Evolutionary conservation across 2,888 invertebrate genomes (phyloP).

Genomic region (Apodemia duryi): DNA sequence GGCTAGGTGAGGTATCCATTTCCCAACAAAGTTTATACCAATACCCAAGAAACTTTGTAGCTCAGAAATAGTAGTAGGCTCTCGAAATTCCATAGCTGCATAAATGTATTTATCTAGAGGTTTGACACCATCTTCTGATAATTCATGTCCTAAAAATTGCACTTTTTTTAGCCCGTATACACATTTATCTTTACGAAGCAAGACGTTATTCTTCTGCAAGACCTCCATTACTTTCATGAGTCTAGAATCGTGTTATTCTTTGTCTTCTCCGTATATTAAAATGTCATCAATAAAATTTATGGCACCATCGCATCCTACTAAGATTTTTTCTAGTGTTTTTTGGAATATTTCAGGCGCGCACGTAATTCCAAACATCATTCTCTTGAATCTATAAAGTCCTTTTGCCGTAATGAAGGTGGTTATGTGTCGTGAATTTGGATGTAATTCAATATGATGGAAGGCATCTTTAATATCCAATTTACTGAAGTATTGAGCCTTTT

Average conservation of each 20-base stretch:
- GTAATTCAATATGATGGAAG: conserved; percentile 1
- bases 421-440: background rate
- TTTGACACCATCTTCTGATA: conserved; percentile 27
- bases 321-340: conserved; percentile 3
- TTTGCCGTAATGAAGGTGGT: background rate
- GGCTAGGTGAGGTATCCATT: conserved; percentile 27
- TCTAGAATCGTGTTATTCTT: conserved; percentile 23
- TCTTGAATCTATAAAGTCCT: background rate
- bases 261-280: conserved; percentile 18
- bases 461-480: conserved; percentile 10
- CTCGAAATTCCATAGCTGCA: conserved; percentile 22
- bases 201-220: conserved; percentile 28
- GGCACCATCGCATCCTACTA: background rate
- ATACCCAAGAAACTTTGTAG: conserved; percentile 37
- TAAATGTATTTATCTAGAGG: conserved; percentile 31
- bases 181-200: conserved; percentile 30
- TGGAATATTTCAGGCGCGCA: conserved; percentile 17
- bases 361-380: conserved; percentile 11
- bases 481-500: background rate
- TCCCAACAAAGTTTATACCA: conserved; percentile 28
- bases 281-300: conserved; percentile 16
- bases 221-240: conserved; percentile 26
- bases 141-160: conserved; percentile 31
- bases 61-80: conserved; percentile 30
- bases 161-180: conserved; percentile 20